A percentile compares a stretch with the other conserved stretches of the same genome.
Evolutionary conservation across 2,888 invertebrate genomes (phyloP).

Genomic region (Chrysolina haemoptera): DNA sequence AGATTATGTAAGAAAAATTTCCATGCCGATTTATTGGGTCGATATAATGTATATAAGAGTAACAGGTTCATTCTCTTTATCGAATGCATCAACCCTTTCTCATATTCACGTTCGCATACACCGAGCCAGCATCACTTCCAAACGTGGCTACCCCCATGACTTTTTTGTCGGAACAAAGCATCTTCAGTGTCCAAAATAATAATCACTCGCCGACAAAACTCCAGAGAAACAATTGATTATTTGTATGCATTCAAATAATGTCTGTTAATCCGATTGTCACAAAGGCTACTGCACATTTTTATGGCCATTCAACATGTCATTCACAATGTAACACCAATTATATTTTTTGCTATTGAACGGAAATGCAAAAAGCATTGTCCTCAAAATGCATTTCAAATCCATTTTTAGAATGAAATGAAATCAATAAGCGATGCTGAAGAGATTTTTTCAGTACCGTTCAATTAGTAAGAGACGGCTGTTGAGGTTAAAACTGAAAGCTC

Average conservation of each 20-base stretch:
- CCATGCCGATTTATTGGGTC: too few species aligned
- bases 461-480: constrained; percentile 12
- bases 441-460: constrained; percentile 27
- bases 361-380: constrained; percentile 9
- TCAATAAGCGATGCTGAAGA: constrained; percentile 20
- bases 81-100: constrained; percentile 20
- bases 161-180: constrained; percentile 12
- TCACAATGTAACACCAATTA: constrained; percentile 44
- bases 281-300: constrained; percentile 49
- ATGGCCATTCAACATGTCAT: constrained; percentile 47
- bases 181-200: constrained; percentile 18
- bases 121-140: constrained; percentile 1
- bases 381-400: constrained; percentile 25
- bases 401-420: constrained; percentile 10
- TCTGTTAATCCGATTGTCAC: constrained; percentile 41
- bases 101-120: neutral
- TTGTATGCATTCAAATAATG: constrained; percentile 23
- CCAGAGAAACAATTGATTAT: constrained; percentile 17
- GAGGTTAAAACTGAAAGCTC: constrained; percentile 26
- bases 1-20: too few species aligned
- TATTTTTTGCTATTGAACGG: constrained; percentile 35
- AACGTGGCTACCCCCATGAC: neutral
- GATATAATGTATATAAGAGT: too few species aligned
- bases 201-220: neutral
- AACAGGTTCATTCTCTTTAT: constrained; percentile 3